Base-by-base conservation (phyloP, 2,113 vertebrate species). In the Vulpes lagopus region DNA sequence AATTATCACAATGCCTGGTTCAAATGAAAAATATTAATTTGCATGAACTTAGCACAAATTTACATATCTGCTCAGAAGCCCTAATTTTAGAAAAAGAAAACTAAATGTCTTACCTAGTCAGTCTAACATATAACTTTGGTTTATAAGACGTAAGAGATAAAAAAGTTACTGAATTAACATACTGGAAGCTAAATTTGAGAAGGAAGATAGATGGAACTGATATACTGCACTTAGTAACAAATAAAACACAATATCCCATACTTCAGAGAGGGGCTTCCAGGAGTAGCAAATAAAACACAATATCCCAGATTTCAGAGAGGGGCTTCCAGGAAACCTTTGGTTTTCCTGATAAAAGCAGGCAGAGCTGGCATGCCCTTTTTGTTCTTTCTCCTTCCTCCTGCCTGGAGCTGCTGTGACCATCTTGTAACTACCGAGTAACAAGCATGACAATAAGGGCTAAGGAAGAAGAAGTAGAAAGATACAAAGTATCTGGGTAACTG, bases 11-110 rank as follows among this genome's bases (percentile, higher is more conserved):
- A 82, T 60, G 25, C 20, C 27, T 90, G 22, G 59, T 59, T 96
- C 88, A 97, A 96, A 90, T 67, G 38, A 92, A 95, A 96, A 96
- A 65, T 74, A 64, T n/a, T 69, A 57, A 96, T 92, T 95, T 91
- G 16, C 62, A 78, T 80, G 51, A 90, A 76, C 25, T 78, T 79
- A 79, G 51, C 71, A 87, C 17, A 71, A 73, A 93, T 85, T 83
- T 94, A 94, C 43, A 69, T 67, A 64, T 74, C 80, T 89, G 57
- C 30, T 87, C 83, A 76, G 62, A 95, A 92, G 67, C 23, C 64
- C 74, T 74, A 93, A 78, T 71, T 97, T 32, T 87, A 38, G 32
- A 79, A 93, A 78, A 89, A 59, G 38, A 94, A 89, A 94, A 85
- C 12, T 35, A 78, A 93, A 60, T 67, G 27, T 67, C 35, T 35